Base-by-base conservation (phyloP, 2,797 vertebrate genomes). In the Anabacerthia variegaticeps region DNA sequence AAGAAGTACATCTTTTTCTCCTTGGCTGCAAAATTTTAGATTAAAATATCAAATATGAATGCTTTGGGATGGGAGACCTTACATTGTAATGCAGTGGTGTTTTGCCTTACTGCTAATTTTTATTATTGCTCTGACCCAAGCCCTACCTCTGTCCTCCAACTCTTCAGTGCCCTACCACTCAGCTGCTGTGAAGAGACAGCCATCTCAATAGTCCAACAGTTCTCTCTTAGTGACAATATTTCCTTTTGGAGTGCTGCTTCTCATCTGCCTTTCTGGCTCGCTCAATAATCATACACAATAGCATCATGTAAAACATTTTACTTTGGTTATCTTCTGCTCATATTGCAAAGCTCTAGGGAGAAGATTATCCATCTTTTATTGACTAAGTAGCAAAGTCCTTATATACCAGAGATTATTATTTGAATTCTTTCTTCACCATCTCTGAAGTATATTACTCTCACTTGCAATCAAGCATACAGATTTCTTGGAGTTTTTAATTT, bases 351-450 rank as follows among this genome's bases (percentile, higher is more conserved):
- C 68, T 96, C 91, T 74, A 44, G 62, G 78, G 84, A 94, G 65
- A 91, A 92, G 89, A 89, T 92, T 93, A 85, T 30, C n/a, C 39
- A 77, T 83, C 84, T 83, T 92, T 87, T 96, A 92, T 91, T 86
- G 88, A 85, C 83, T 93, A 92, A 94, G 37, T 68, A 94, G 24
- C 27, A 74, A 62, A 85, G 65, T 81, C 46, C 65, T 93, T 91
- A 62, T 83, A 72, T 51, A 88, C 13, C 12, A 85, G 10, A 85
- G 56, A 66, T 78, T 83, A 91, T 95, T 93, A 81, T 87, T 85
- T 86, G 27, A 90, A 73, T 77, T 73, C 27, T 91, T 92, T 82
- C 75, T 92, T 27, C 52, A 67, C 30, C 23, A 58, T 15, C 65
- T 93, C 88, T 94, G 88, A 95, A 63, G 44, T 56, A 58, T 83